These are phyloP conservation scores for Eristalis arbustorum DNA, from an alignment of 2,888 invertebrate genomes.

Conservation along the genomic window DNA sequence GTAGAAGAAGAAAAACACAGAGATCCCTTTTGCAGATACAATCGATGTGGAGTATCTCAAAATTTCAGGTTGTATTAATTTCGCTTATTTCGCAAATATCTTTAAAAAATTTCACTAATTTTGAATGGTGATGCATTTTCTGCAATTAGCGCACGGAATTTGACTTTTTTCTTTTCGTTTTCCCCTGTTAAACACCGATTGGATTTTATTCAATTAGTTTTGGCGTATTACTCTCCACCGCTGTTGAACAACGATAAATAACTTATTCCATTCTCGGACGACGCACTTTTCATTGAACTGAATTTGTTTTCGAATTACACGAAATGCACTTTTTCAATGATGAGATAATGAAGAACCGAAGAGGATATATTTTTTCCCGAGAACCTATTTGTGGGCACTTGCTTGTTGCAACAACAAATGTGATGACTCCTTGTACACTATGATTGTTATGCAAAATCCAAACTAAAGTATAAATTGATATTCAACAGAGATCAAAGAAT, in stretches of 20 bases:
- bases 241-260: neutral
- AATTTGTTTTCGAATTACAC: neutral
- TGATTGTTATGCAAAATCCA: conserved; percentile 27
- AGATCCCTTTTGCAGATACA: neutral
- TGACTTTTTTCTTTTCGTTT: neutral
- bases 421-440: neutral
- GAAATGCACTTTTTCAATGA: conserved; percentile 45
- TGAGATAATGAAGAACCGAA: neutral
- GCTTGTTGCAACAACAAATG: neutral
- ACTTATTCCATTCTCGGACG: conserved; percentile 21
- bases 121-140: conserved; percentile 59
- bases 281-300: neutral
- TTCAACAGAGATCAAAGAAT: neutral
- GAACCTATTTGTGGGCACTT: conserved; percentile 15
- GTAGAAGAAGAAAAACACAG: neutral
- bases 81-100: conserved; percentile 75
- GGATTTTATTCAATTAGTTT: neutral
- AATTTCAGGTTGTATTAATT: conserved; percentile 77
- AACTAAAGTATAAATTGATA: conserved; percentile 18
- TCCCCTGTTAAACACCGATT: neutral
- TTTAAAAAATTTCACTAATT: conserved; percentile 56
- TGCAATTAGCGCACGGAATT: conserved; percentile 1
- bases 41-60: neutral
- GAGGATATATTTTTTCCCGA: neutral
- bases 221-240: neutral